These are phyloP conservation scores for Boleophthalmus pectinirostris DNA, from an alignment of 2,113 vertebrate genomes.

Conservation along the genomic window DNA sequence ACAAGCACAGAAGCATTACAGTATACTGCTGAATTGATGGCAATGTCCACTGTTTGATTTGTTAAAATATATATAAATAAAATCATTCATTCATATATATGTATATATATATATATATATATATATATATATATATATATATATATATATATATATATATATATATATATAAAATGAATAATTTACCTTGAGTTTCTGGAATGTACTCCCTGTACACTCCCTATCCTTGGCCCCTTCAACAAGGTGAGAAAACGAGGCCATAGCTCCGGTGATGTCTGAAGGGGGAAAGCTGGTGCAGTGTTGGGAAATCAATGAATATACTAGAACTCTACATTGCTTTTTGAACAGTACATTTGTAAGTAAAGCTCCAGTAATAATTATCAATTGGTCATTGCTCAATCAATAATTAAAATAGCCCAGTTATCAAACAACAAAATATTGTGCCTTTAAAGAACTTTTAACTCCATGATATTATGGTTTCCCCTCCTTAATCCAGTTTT, in stretches of 20 bases:
- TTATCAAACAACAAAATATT: not conserved
- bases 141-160: no score
- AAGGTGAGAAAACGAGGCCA: not conserved
- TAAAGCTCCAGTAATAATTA: not conserved
- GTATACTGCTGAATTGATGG: not conserved
- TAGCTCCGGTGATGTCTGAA: not conserved
- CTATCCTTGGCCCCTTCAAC: not conserved
- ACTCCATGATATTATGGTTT: not conserved
- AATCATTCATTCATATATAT: no score
- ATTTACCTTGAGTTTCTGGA: not conserved
- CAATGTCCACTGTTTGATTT: not conserved
- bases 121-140: no score
- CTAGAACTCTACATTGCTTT: not conserved
- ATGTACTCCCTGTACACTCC: not conserved
- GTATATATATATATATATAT: no score
- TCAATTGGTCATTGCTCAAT: not conserved
- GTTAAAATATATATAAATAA: no score
- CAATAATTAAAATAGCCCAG: not conserved
- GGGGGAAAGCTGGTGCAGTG: not conserved
- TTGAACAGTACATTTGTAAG: not conserved
- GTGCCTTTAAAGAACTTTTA: not conserved
- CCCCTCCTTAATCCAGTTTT: not conserved
- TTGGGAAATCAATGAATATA: not conserved
- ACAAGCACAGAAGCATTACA: not conserved
- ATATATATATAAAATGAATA: no score